Evolutionary conservation across 1,140 invertebrate genomes (phyloP), one percentile per base, ranked within the genome.

Genomic region (Platorchestia sp.): DNA sequence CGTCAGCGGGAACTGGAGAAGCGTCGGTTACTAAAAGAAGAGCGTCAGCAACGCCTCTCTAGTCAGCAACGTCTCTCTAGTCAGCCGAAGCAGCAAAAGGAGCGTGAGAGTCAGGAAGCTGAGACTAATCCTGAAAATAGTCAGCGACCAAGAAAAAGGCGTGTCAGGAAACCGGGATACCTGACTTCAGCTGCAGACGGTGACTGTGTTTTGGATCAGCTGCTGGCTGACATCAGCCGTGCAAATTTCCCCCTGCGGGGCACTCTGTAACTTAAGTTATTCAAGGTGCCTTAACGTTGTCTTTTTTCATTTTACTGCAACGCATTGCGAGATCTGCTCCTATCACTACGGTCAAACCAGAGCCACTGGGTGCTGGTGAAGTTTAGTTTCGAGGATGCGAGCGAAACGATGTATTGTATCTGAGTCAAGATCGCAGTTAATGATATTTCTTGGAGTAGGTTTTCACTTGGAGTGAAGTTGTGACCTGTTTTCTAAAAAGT

Each of bases 201-300:
- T 36, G 89, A 44, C 22, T 96, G 96, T 59, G 95, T 96, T 0
- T 45, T 96, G 1, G 96, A 96, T 86, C 96, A 95, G 87, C 95
- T 96, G 47, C 45, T 96, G 42, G 96, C 96, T 40, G 96, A 96
- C 51, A 96, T 96, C 95, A 86, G 95, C 5, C 95, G 95, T 45
- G 96, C 95, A 51, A 95, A 96, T 45, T 96, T 95, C 42, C 95
- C 95, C 36, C 95, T 96, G 7, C 59, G 96, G 47, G 91, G 91
- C 36, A 16, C 91, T 27, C 40, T 93, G 40, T 93, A 45, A n/a
- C n/a, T n/a, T n/a, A n/a, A n/a, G n/a, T n/a, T n/a, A n/a, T n/a
- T n/a, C n/a, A 19, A 51, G 47, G 19, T 51, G 47, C 47, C 6
- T 51, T 51, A 10, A 51, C 19, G 47, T 19, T 51, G 47, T 19